Base-by-base conservation (phyloP, 2,113 vertebrate species). In the Chloropsis cyanopogon region DNA sequence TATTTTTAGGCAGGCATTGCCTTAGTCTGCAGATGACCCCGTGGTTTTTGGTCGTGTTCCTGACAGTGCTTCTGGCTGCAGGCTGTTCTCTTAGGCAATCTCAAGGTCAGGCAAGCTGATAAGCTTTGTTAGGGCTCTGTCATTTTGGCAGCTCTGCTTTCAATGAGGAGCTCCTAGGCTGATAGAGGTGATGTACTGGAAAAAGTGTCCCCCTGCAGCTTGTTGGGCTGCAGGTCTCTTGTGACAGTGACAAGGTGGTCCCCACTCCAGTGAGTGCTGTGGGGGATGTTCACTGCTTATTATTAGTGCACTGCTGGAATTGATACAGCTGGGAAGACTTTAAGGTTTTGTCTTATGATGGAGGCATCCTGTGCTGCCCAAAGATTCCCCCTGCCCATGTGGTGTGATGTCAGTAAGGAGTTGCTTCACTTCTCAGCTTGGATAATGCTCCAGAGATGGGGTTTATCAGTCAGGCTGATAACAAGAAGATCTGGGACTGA, bases 1-100 rank as follows among this genome's bases (percentile, higher is more conserved):
- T 92, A 72, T 93, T 94, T 92, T 88, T 81, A 92, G 78, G 75
- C 93, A 90, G 39, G 20, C 70, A 24, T 68, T 56, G 60, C 52
- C 83, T 53, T 53, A 46, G 42, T 44, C 49, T 95, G 54, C 70
- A 92, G 91, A 82, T 82, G 61, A 88, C 76, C 82, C 60, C 0
- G 1, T 69, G 41, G 20, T 65, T 61, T 82, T 54, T 26, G 50
- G 10, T 50, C 4, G 0, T 56, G 60, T 68, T 94, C 53, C 56
- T 87, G 39, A 37, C 7, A 23, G 39, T 4, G 4, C 37, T 24
- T 41, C 50, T 91, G 77, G 18, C 88, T 86, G 49, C 8, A 2
- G 68, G 72, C 69, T 93, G 0, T 88, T 93, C 72, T 52, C 14
- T 4, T 22, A 41, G 80, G 90, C 86, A 46, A 31, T 75, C 82